Conservation (phyloP, 2,888 invertebrate species). For the Micoletzkya japonica region DNA sequence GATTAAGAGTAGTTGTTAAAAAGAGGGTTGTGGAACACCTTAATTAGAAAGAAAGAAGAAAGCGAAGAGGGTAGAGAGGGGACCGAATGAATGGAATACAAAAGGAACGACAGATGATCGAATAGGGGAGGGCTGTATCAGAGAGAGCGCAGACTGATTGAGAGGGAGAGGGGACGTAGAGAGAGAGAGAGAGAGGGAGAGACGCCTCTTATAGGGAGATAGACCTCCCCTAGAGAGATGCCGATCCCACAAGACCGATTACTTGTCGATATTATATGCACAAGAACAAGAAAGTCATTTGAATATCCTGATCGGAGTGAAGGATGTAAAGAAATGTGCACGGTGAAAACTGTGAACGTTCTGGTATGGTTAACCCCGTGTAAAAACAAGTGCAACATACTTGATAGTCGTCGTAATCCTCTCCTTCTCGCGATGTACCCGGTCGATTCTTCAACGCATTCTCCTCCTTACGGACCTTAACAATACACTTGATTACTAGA, state of each 20-base stretch:
- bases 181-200: constrained; percentile 12
- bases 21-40: not conserved
- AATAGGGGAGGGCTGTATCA: not conserved
- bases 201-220: no score
- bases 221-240: no score
- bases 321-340: not conserved
- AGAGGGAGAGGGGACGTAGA: constrained; percentile 3
- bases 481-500: no score
- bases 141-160: not conserved
- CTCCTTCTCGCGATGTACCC: constrained; percentile 35
- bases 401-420: constrained; percentile 59
- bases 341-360: no score
- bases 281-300: not conserved
- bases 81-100: not conserved
- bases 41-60: constrained; percentile 11
- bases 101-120: not conserved
- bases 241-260: no score
- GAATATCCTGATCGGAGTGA: not conserved
- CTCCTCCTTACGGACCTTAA: no score
- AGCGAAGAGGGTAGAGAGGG: not conserved
- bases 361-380: no score
- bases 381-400: no score
- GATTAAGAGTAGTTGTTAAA: not conserved
- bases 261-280: no score
- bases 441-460: constrained; percentile 40